A percentile compares a stretch with the other conserved stretches of the same genome.
These are phyloP conservation scores for Pseudorhombus dupliciocellatus DNA, from an alignment of 2,113 vertebrate genomes.

Conservation along the genomic window DNA sequence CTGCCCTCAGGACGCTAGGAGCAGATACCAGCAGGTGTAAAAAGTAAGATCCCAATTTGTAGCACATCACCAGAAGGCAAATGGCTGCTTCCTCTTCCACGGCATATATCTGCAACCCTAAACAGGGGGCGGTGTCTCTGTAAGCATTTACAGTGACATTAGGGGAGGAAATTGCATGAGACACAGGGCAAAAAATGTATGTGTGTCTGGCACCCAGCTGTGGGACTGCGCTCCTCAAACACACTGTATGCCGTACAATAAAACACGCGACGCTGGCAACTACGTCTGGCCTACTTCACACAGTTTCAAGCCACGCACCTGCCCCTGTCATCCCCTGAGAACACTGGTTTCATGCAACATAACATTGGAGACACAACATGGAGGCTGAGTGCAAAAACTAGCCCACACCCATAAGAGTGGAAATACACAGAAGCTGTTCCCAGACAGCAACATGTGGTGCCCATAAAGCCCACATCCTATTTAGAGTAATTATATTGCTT, in stretches of 20 bases:
- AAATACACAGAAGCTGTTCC: constrained; percentile 67
- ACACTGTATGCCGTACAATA: constrained; percentile 9
- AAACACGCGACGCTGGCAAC: not conserved
- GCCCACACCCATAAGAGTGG: constrained; percentile 27
- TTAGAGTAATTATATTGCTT: constrained; percentile 68
- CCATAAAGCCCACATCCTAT: constrained; percentile 69
- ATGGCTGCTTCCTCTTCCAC: constrained; percentile 52
- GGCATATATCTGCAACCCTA: constrained; percentile 63
- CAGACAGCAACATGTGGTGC: constrained; percentile 71
- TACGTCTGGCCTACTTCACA: constrained; percentile 13
- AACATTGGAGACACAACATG: constrained; percentile 13
- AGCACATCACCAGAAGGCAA: constrained; percentile 64
- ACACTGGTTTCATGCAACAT: constrained; percentile 5
- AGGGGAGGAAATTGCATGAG: constrained; percentile 76
- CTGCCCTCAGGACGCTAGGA: constrained; percentile 18
- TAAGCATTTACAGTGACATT: constrained; percentile 73
- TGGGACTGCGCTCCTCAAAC: constrained; percentile 41
- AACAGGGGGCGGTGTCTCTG: constrained; percentile 65
- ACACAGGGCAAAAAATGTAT: constrained; percentile 70
- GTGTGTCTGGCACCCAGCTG: constrained; percentile 76
- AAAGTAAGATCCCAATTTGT: constrained; percentile 59
- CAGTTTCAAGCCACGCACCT: constrained; percentile 29
- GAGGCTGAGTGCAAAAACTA: constrained; percentile 19
- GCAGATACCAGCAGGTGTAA: constrained; percentile 78
- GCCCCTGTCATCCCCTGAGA: constrained; percentile 16